phyloP scores from a whole-genome alignment of 2,888 invertebrate species.

The Sarcophaga subvicina region DNA sequence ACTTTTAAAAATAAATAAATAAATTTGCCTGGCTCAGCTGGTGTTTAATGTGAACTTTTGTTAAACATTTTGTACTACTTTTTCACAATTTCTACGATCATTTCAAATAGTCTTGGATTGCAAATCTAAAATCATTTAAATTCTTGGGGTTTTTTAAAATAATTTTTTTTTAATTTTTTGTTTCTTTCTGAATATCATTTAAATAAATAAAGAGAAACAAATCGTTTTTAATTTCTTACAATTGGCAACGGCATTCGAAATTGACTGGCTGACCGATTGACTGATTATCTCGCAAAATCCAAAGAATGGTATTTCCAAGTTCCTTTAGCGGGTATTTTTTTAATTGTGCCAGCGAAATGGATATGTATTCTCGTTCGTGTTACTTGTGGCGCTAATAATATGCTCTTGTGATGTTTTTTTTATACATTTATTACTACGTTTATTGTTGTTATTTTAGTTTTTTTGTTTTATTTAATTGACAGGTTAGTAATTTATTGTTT shows the following conservation, averaged over 20 bases:
- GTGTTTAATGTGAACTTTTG: conserved; percentile 14
- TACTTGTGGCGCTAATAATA: not conserved
- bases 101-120: not conserved
- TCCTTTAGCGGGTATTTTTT: conserved; percentile 44
- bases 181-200: conserved; percentile 2
- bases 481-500: no score
- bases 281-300: not conserved
- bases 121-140: conserved; percentile 8
- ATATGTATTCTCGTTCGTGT: not conserved
- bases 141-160: not conserved
- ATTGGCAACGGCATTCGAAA: not conserved
- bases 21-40: conserved; percentile 37
- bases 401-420: no score
- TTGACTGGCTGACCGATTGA: not conserved
- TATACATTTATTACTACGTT: no score
- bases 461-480: no score
- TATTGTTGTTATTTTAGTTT: no score
- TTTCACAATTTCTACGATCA: not conserved
- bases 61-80: not conserved
- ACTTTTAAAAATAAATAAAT: not conserved
- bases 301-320: conserved; percentile 49
- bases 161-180: not conserved
- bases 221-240: conserved; percentile 7
- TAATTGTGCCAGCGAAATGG: not conserved
- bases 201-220: no score